Conservation (phyloP, 2,797 vertebrate genomes). For the Bradypodion pumilum region DNA sequence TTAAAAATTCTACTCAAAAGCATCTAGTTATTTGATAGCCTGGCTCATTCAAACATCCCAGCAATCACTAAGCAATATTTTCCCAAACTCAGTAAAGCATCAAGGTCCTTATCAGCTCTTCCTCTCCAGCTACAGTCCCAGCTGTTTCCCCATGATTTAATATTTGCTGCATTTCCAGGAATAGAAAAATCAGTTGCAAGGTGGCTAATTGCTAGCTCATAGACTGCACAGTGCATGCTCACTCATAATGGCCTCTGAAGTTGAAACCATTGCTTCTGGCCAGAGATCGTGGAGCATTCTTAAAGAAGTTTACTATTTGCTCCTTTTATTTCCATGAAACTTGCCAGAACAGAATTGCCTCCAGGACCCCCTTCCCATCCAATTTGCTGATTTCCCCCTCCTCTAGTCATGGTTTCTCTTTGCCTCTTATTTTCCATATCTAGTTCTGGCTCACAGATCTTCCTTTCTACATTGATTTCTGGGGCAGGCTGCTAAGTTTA, state of each 20-base stretch:
- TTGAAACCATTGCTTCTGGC: conserved; percentile 79
- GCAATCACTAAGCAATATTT: conserved; percentile 51
- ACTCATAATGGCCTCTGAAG: conserved; percentile 71
- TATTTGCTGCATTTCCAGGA: conserved; percentile 62
- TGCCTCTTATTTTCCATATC: conserved; percentile 67
- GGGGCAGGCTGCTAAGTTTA: conserved; percentile 56
- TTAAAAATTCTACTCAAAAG: conserved; percentile 16
- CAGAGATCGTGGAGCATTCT: conserved; percentile 71
- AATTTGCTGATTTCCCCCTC: conserved; percentile 53
- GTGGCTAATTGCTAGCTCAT: conserved; percentile 67
- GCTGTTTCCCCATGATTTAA: conserved; percentile 63
- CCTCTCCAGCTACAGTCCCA: conserved; percentile 55
- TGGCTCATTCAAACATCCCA: conserved; percentile 36
- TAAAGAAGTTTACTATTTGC: conserved; percentile 72
- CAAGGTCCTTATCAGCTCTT: conserved; percentile 50
- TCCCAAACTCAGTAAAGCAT: conserved; percentile 49
- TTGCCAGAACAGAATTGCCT: conserved; percentile 77
- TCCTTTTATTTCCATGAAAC: conserved; percentile 77
- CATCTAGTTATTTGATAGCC: conserved; percentile 45
- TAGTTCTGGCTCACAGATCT: conserved; percentile 58
- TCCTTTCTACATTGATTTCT: conserved; percentile 60
- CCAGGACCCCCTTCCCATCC: conserved; percentile 74
- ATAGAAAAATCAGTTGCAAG: conserved; percentile 64
- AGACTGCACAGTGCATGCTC: conserved; percentile 70
- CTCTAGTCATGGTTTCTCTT: conserved; percentile 59